Evolutionary conservation across 37 sponge, comb jelly and placozoan genomes (phyloP).

Genomic region (Agelas oroides): DNA sequence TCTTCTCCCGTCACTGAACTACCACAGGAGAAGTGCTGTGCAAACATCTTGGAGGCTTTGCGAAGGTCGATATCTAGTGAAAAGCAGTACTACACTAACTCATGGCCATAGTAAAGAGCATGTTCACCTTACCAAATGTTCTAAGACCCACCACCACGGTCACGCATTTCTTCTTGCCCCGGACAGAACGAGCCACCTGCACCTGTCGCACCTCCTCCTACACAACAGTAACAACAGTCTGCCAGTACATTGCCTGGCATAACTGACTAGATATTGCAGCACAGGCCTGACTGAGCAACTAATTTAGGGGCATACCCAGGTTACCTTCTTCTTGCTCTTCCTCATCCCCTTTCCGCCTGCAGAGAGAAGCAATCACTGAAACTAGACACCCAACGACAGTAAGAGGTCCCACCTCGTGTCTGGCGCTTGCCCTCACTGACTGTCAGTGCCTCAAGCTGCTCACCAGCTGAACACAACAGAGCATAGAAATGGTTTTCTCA

Average conservation of each 20-base stretch:
- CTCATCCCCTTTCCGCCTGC: constrained; percentile 85
- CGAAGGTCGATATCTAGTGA: constrained; percentile 90
- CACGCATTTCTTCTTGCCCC: constrained; percentile 92
- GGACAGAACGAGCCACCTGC: constrained; percentile 44
- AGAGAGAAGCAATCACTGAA: too few species aligned
- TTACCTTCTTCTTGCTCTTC: constrained; percentile 87
- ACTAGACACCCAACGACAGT: too few species aligned
- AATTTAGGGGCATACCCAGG: neutral
- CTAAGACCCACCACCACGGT: constrained; percentile 93
- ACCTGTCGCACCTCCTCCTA: constrained; percentile 1
- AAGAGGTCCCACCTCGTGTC: constrained; percentile 57
- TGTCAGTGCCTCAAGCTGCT: constrained; percentile 54
- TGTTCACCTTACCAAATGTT: constrained; percentile 88
- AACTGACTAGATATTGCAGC: too few species aligned
- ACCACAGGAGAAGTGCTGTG: constrained; percentile 95
- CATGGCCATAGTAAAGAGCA: too few species aligned
- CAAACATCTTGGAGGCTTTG: constrained; percentile 89
- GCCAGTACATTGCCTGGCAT: too few species aligned
- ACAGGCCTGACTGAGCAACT: neutral
- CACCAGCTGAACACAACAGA: constrained; percentile 13
- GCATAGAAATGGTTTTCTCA: too few species aligned
- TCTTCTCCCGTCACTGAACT: constrained; percentile 98
- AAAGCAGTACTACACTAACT: neutral
- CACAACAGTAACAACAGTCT: neutral
- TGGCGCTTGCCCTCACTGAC: constrained; percentile 70